Conservation (phyloP, 1,140 invertebrate genomes). For the Zaprionus camerounensis region DNA sequence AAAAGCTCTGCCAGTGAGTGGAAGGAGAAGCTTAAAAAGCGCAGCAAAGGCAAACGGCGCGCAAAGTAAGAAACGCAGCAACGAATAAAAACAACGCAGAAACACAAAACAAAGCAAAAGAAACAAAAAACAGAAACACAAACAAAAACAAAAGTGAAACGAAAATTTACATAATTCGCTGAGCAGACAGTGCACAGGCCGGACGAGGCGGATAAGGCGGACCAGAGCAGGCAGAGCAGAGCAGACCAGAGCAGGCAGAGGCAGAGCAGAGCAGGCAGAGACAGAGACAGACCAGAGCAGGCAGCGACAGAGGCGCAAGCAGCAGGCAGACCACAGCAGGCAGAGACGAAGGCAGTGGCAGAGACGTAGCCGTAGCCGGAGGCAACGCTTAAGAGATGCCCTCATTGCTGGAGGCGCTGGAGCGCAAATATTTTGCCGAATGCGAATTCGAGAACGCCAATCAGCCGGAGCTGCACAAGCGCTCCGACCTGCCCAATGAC, state of each 20-base stretch:
- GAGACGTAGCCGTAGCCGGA: background rate
- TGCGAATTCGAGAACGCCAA: conserved; percentile 77
- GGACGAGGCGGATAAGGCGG: background rate
- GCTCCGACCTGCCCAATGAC: conserved; percentile 83
- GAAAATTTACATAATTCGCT: conserved; percentile 47
- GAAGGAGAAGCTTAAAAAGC: conserved; percentile 10
- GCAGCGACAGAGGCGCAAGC: too few relatives aligned
- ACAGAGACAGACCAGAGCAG: background rate
- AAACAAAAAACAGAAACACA: conserved; percentile 9
- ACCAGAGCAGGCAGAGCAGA: background rate
- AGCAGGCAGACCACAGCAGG: background rate
- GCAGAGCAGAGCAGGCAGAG: background rate
- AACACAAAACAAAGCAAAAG: conserved; percentile 25
- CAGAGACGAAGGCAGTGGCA: background rate
- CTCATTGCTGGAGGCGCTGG: conserved; percentile 92
- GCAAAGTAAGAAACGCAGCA: conserved; percentile 23
- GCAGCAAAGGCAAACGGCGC: conserved; percentile 13
- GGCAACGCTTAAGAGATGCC: conserved; percentile 87
- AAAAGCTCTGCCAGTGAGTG: conserved; percentile 6
- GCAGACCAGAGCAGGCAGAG: background rate
- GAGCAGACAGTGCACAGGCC: conserved; percentile 19
- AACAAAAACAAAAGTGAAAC: conserved; percentile 44
- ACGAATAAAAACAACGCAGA: conserved; percentile 1
- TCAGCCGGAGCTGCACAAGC: conserved; percentile 76
- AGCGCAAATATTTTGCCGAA: conserved; percentile 90